Evolutionary conservation across 2,888 invertebrate species (phyloP), one percentile per base, ranked within the genome.

Genomic region (Plutella xylostella): DNA sequence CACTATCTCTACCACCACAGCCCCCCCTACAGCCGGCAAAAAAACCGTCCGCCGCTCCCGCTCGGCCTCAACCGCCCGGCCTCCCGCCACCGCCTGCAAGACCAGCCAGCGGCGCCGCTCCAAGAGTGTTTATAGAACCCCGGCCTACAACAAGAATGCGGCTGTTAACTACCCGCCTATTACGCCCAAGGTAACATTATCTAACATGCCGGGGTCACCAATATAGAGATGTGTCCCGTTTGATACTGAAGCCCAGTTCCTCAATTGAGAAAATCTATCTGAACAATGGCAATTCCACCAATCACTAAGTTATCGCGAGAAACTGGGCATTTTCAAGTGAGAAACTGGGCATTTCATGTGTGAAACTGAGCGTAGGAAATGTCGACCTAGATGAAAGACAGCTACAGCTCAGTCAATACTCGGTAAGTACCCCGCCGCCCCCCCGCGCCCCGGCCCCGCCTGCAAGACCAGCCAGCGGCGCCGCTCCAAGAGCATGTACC

Each of bases 121-220:
- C 19, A 68, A 69, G 46, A 72, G 73, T 52, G 74, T 76, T 4
- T 82, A 80, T 65, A 61, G 64, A 41, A 83, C 83, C 17, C 84
- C 84, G 9, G 71, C 72, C 0, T 76, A 72, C 50, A 76, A 68
- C 57, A 78, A 72, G 63, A 70, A 63, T 35, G 52, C 66, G 0
- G 14, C 35, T 0, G 30, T 53, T 47, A 61, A 51, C 56, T 80
- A 75, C 49, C 80, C 83, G 0, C 62, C 63, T n/a, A 83, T 84
- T 47, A 83, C 83, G 1, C 83, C 83, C 2, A 83, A 84, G 72
- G 83, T 80, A 46, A 28, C 18, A 30, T 21, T 39, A 11, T 44
- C n/a, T 15, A 25, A 14, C n/a, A n/a, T n/a, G n/a, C n/a, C n/a
- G n/a, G n/a, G n/a, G n/a, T n/a, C n/a, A n/a, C n/a, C n/a, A n/a